A percentile compares a stretch with the other conserved stretches of the same genome.
Evolutionary conservation across 2,888 invertebrate genomes (phyloP).

Genomic region (Aplocera efformata): DNA sequence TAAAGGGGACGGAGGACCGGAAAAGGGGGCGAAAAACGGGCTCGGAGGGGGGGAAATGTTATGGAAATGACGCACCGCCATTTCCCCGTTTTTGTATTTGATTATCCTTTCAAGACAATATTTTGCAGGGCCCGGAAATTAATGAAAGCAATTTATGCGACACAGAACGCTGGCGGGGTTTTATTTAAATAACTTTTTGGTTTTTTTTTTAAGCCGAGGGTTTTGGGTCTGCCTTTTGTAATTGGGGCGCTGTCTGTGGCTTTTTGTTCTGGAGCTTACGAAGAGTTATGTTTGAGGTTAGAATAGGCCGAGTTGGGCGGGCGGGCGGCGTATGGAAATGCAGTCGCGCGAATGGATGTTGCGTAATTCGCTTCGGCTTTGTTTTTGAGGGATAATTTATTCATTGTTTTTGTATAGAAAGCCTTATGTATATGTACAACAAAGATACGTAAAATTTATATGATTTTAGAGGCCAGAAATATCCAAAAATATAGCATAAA

Average conservation of each 20-base stretch:
- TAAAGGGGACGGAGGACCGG: slow-evolving; percentile 71
- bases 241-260: slow-evolving; percentile 60
- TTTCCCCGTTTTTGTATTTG: slow-evolving; percentile 80
- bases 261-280: slow-evolving; percentile 54
- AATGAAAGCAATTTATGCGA: slow-evolving; percentile 80
- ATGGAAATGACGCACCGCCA: slow-evolving; percentile 80
- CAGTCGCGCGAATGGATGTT: slow-evolving; percentile 4
- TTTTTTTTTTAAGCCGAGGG: slow-evolving; percentile 56
- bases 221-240: slow-evolving; percentile 70
- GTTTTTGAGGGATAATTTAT: slow-evolving; percentile 13
- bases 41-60: slow-evolving; percentile 57
- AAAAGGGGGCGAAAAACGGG: slow-evolving; percentile 64
- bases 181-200: slow-evolving; percentile 77
- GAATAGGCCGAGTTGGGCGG: slow-evolving; percentile 38
- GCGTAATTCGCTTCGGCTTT: slow-evolving; percentile 11
- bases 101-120: slow-evolving; percentile 81
- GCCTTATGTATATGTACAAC: too few species aligned
- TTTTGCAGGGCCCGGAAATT: slow-evolving; percentile 78
- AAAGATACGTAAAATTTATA: too few species aligned
- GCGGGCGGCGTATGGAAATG: slow-evolving; percentile 6
- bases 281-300: slow-evolving; percentile 70
- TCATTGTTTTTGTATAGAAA: slow-evolving; percentile 4
- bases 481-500: too few species aligned
- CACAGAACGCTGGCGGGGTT: slow-evolving; percentile 65
- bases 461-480: too few species aligned